These are phyloP conservation scores for Mus spretus DNA, from an alignment of 2,797 vertebrate species.

Conservation along the genomic window DNA sequence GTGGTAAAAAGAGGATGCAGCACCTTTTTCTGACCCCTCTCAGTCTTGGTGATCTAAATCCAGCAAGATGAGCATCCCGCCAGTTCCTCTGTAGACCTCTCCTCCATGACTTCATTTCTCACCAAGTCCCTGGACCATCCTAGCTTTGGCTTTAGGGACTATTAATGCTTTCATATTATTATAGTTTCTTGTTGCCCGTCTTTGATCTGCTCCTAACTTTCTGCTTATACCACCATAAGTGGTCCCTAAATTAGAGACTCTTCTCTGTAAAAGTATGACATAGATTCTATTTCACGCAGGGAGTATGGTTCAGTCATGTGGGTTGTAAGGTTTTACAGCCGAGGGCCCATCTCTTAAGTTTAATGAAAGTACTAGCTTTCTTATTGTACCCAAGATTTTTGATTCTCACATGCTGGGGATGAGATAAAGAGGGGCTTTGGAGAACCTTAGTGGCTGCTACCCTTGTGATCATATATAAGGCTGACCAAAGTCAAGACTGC, in stretches of 20 bases:
- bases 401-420: neutral
- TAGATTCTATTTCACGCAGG: constrained; percentile 39
- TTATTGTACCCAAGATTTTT: neutral
- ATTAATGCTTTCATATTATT: neutral
- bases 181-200: neutral
- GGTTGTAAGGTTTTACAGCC: neutral
- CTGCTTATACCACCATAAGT: neutral
- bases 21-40: neutral
- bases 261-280: neutral
- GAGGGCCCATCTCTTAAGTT: neutral
- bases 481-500: neutral
- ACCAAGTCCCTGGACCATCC: neutral
- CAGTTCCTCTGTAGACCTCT: neutral
- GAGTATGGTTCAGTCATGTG: neutral
- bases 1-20: neutral
- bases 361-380: constrained; percentile 5
- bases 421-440: neutral
- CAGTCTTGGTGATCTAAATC: neutral
- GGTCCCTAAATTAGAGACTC: neutral
- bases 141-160: neutral
- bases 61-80: neutral
- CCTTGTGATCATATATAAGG: neutral
- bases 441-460: neutral
- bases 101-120: neutral
- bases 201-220: constrained; percentile 6